Base-by-base conservation (phyloP, 2,113 vertebrate species). In the Pygoscelis antarcticus region DNA sequence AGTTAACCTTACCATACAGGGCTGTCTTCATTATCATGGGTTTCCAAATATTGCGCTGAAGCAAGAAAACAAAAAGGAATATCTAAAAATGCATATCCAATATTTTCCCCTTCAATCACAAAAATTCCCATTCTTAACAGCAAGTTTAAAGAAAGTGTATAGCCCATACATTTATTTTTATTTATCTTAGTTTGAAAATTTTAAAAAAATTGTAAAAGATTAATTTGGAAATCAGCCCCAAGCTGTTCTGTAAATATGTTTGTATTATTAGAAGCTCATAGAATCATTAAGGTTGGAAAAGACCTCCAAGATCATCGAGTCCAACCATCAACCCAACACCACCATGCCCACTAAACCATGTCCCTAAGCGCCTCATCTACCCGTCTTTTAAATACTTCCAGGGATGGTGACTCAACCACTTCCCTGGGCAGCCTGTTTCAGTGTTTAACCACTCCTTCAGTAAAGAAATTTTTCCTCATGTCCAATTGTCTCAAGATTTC, bases 151-250 rank as follows among this genome's bases (percentile, higher is more conserved):
- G 3, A 61, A 70, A 66, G 2, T 42, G 5, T 34, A 74, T 2
- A 16, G 3, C 6, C 65, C 22, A 70, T 68, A 8, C 1, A 49
- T 75, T 58, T 22, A 36, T 75, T 66, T 58, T 36, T 30, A 46
- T 51, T 8, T 61, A 27, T 44, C 70, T 91, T 84, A 27, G 13
- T 72, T 90, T 83, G 46, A 23, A 70, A 78, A 36, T 65, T 47
- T 46, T 19, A 4, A 4, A 3, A 58, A 5, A 2, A 1, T 3
- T 30, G 3, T 34, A 51, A 71, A 55, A 16, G 2, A 26, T 42
- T 76, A 32, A 52, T 34, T 42, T 88, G 19, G 11, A 88, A 70
- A 55, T 51, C 16, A 72, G 2, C 2, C 7, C 5, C 25, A 61
- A 62, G 13, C 18, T 85, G 18, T 65, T 93, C 19, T 38, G 61